These are phyloP conservation scores for Bombylius major DNA, from an alignment of 2,888 invertebrate species.

Conservation along the genomic window DNA sequence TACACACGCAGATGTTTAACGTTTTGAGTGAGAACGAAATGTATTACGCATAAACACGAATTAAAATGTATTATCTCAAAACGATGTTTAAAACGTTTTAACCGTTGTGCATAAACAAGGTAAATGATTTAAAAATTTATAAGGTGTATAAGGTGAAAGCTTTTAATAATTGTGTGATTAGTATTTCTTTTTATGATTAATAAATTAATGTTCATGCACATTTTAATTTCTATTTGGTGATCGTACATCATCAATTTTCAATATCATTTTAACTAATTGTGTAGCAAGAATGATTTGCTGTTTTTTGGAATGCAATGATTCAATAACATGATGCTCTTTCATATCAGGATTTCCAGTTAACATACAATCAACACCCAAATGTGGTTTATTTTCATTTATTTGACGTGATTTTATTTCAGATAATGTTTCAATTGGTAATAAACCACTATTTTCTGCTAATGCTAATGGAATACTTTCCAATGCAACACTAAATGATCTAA, in stretches of 20 bases:
- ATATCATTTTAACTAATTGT: conserved; percentile 97
- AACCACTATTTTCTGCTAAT: conserved; percentile 90
- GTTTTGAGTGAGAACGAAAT: no score
- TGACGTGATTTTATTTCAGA: conserved; percentile 87
- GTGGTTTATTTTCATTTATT: conserved; percentile 66
- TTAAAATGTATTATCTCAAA: no score
- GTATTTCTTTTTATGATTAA: no score
- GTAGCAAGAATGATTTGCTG: conserved; percentile 95
- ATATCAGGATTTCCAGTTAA: conserved; percentile 71
- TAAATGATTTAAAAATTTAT: background rate
- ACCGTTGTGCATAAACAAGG: no score
- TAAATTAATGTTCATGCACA: background rate
- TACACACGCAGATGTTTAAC: no score
- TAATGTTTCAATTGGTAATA: conserved; percentile 83
- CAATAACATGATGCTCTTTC: conserved; percentile 89
- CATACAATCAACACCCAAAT: conserved; percentile 93
- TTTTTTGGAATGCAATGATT: conserved; percentile 92
- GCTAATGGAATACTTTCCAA: conserved; percentile 90
- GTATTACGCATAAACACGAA: no score
- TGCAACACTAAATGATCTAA: conserved; percentile 89
- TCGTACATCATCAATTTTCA: conserved; percentile 95
- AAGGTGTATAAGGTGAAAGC: background rate
- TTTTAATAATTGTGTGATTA: no score
- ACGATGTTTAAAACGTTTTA: no score
- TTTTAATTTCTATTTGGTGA: conserved; percentile 37